A percentile compares a stretch with the other conserved stretches of the same genome.
These are phyloP conservation scores for Myrmophylax atrothorax DNA, from an alignment of 2,113 vertebrate genomes.

Conservation along the genomic window DNA sequence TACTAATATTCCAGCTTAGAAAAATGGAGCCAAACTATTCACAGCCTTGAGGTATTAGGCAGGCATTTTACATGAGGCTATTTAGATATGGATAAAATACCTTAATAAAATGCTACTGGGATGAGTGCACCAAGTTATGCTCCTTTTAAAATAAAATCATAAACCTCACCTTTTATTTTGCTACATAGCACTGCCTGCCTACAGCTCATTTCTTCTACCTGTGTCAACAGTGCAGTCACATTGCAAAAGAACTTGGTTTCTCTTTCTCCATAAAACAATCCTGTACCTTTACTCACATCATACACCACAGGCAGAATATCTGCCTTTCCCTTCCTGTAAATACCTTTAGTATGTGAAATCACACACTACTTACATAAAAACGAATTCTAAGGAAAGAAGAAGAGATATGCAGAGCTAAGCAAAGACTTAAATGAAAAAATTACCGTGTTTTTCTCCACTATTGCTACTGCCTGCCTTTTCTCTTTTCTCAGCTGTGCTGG, in stretches of 20 bases:
- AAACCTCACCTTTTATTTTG: not conserved
- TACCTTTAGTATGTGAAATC: not conserved
- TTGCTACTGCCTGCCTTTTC: not conserved
- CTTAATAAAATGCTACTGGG: not conserved
- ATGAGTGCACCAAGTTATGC: not conserved
- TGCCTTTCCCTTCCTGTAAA: not conserved
- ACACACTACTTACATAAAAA: not conserved
- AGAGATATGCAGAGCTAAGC: not conserved
- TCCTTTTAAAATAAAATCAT: not conserved
- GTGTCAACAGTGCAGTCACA: not conserved
- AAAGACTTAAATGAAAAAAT: not conserved
- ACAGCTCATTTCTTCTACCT: not conserved
- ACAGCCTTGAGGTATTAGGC: not conserved
- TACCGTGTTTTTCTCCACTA: not conserved
- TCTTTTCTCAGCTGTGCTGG: not conserved
- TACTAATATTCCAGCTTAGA: not conserved
- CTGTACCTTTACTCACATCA: not conserved
- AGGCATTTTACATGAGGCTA: not conserved
- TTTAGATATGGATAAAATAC: not conserved
- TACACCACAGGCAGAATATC: not conserved
- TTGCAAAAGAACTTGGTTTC: not conserved
- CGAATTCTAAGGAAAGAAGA: not conserved
- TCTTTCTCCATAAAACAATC: not conserved
- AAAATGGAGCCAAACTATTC: not conserved
- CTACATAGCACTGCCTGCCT: not conserved